Evolutionary conservation across 2,797 vertebrate species (phyloP).

Genomic region (Phoebastria nigripes): DNA sequence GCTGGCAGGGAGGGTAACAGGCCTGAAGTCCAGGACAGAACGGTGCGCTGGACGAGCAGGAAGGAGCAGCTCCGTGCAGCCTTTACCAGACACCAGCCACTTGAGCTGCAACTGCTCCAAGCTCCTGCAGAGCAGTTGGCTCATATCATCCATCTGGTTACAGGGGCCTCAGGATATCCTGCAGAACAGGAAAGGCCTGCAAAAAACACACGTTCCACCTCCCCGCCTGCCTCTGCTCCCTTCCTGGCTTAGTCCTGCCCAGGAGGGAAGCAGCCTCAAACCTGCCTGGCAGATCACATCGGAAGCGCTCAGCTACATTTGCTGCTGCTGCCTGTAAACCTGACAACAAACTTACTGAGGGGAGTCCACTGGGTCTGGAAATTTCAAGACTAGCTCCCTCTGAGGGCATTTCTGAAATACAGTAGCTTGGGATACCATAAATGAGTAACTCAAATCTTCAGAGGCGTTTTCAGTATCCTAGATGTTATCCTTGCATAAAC

Average conservation of each 20-base stretch:
- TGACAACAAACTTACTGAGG: neutral
- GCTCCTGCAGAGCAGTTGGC: neutral
- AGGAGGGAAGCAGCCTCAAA: neutral
- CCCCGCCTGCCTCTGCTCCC: neutral
- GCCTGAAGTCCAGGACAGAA: neutral
- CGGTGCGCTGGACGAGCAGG: accelerated
- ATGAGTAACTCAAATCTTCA: neutral
- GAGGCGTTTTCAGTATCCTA: neutral
- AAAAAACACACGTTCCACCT: neutral
- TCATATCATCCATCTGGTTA: neutral
- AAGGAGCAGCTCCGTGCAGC: neutral
- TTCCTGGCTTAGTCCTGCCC: conserved; percentile 15
- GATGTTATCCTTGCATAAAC: neutral
- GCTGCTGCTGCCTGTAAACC: neutral
- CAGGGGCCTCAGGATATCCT: conserved; percentile 57
- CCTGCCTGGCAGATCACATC: neutral
- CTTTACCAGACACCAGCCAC: neutral
- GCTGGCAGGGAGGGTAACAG: neutral
- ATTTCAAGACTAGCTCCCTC: neutral
- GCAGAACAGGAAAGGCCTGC: conserved; percentile 52
- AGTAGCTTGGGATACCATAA: neutral
- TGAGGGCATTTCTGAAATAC: neutral
- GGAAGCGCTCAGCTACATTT: neutral
- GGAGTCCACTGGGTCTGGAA: neutral
- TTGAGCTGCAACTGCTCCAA: neutral